Conservation (phyloP, 2,113 vertebrate genomes). For the Pituophis catenifer region DNA sequence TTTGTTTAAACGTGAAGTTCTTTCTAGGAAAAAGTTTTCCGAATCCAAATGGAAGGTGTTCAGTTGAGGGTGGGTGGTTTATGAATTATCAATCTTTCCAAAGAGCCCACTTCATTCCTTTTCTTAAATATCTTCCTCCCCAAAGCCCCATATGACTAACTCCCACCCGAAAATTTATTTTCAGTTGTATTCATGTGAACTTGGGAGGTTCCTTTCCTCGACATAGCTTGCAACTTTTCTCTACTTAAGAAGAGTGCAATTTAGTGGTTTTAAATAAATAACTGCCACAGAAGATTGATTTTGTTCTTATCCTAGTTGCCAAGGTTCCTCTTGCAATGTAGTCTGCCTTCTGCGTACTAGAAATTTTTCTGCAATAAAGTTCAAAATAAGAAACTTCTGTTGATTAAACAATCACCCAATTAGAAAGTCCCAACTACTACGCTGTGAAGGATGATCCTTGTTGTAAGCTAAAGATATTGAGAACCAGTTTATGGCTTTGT, state of each 20-base stretch:
- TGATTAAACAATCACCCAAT: background rate
- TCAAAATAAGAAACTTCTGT: background rate
- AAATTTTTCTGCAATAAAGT: background rate
- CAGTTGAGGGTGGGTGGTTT: background rate
- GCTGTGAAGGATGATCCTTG: background rate
- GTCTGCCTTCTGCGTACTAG: background rate
- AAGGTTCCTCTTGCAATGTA: background rate
- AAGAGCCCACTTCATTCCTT: background rate
- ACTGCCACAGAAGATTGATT: background rate
- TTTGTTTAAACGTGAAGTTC: conserved; percentile 1
- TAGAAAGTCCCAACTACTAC: background rate
- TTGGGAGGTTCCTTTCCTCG: background rate
- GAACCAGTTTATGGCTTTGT: background rate
- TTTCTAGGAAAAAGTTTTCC: background rate
- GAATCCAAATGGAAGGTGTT: background rate
- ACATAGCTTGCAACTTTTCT: background rate
- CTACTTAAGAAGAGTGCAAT: background rate
- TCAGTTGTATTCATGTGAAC: background rate
- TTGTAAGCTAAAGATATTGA: background rate
- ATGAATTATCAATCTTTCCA: background rate
- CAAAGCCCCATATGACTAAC: background rate
- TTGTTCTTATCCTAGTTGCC: background rate
- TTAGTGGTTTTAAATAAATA: background rate
- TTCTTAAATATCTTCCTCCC: background rate
- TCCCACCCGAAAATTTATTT: background rate